Conservation (phyloP, 2,888 invertebrate species). For the Nemapogon koenigi region DNA sequence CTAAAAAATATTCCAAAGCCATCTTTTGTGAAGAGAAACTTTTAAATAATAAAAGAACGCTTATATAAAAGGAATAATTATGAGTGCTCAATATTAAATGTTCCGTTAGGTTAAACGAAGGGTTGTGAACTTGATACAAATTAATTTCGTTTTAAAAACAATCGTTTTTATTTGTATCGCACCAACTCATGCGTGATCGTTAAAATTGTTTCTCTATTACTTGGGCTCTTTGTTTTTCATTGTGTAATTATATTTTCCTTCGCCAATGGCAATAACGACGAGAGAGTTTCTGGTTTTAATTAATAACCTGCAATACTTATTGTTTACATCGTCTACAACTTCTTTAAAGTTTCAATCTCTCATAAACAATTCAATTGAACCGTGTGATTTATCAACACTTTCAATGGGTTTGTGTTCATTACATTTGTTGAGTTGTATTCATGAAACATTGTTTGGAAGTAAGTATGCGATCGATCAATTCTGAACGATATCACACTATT, state of each 20-base stretch:
- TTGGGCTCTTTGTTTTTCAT: conserved; percentile 53
- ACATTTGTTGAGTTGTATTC: no score
- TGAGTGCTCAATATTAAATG: conserved; percentile 64
- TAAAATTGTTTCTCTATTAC: conserved; percentile 61
- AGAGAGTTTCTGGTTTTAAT: conserved; percentile 7
- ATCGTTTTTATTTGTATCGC: conserved; percentile 56
- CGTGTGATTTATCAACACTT: no score
- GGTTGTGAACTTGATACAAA: conserved; percentile 38
- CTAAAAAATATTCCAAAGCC: conserved; percentile 23
- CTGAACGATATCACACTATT: no score
- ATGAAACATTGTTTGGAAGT: no score
- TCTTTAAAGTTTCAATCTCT: not conserved
- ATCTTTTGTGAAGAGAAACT: conserved; percentile 38
- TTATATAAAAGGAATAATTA: conserved; percentile 58
- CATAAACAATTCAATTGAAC: no score
- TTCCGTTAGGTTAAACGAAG: conserved; percentile 53
- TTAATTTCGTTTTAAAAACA: conserved; percentile 65
- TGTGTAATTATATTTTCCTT: conserved; percentile 3
- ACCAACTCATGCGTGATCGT: conserved; percentile 57
- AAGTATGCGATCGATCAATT: no score
- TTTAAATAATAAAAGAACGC: conserved; percentile 49
- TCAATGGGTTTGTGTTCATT: no score
- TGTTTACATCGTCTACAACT: conserved; percentile 1
- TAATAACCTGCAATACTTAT: conserved; percentile 2
- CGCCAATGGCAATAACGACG: conserved; percentile 1